Evolutionary conservation across 2,113 vertebrate species (phyloP), one percentile per base, ranked within the genome.

Genomic region (Otolemur garnettii): DNA sequence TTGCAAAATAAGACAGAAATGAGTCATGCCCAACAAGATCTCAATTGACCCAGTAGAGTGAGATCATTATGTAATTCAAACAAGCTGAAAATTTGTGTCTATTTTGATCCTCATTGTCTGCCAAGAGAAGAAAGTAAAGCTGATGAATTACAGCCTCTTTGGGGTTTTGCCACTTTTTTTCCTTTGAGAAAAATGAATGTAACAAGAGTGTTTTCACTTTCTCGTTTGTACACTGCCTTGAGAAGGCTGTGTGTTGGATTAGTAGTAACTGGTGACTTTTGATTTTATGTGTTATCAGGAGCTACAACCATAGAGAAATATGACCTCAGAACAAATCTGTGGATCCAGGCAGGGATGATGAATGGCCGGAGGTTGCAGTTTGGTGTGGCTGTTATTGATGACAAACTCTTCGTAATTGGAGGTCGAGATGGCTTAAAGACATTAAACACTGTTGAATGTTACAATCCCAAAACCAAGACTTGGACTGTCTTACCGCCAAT

Each of bases 221-320:
- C 7, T 72, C 81, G 80, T 87, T 80, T 87, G 60, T 64, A 62
- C 1, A 55, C 19, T 80, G 15, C 10, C 38, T 86, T 80, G 22
- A 7, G 9, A 3, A 77, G 22, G 26, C 4, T 95, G 1, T 55
- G 30, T 75, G 10, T 85, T 89, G 14, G 17, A 69, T 62, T 79
- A 21, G 26, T 45, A 84, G 24, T 26, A 77, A 69, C 87, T 85
- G n/a, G 50, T 71, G 21, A 92, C 71, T 90, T 96, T 45, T 30
- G 85, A 90, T 94, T 98, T 95, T 98, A 24, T 98, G 42, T 98
- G 96, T 98, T 68, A 95, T 96, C 97, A 99, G 99, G 99, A 97
- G 98, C 98, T 92, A 99, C 98, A 89, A 99, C 98, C 55, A 99
- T 99, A 97, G 99, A 99, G 96, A 99, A 99, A 85, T 99, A 99